These are phyloP conservation scores for Stenichneumon culpator DNA, from an alignment of 2,888 invertebrate species.

Conservation along the genomic window DNA sequence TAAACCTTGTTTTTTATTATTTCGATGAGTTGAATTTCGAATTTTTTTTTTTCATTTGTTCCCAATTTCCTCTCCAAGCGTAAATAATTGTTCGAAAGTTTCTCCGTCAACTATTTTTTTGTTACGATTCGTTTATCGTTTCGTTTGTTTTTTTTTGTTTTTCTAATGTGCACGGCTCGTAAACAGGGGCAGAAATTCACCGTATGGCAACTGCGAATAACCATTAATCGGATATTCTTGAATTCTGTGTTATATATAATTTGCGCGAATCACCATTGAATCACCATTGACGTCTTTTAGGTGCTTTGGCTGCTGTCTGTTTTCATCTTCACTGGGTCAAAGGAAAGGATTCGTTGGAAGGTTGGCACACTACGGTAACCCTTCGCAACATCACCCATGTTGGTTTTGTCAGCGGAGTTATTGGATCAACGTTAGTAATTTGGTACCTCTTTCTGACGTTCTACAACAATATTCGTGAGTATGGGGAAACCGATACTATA, in stretches of 20 bases:
- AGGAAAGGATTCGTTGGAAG: conserved; percentile 71
- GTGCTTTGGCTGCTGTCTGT: conserved; percentile 71
- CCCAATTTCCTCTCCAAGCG: not conserved
- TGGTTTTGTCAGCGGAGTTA: conserved; percentile 73
- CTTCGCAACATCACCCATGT: conserved; percentile 72
- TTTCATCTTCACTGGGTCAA: conserved; percentile 75
- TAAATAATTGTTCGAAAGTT: not conserved
- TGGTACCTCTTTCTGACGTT: conserved; percentile 76
- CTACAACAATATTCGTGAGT: conserved; percentile 75
- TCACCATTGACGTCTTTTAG: conserved; percentile 61
- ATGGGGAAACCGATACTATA: conserved; percentile 8
- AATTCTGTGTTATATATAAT: not conserved
- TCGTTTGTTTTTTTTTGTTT: not conserved
- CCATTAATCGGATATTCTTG: not conserved
- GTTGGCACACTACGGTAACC: conserved; percentile 72
- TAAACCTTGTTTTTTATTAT: conserved; percentile 30
- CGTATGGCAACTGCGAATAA: conserved; percentile 1
- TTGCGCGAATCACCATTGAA: not conserved
- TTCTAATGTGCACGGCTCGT: not conserved
- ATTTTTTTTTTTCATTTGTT: not conserved
- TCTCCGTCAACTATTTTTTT: not conserved
- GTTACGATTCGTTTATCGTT: not conserved
- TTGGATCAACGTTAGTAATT: conserved; percentile 71
- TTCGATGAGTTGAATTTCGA: not conserved
- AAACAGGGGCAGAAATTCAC: not conserved